Evolutionary conservation across 2,113 vertebrate genomes (phyloP).

Genomic region (Reinhardtius hippoglossoides): DNA sequence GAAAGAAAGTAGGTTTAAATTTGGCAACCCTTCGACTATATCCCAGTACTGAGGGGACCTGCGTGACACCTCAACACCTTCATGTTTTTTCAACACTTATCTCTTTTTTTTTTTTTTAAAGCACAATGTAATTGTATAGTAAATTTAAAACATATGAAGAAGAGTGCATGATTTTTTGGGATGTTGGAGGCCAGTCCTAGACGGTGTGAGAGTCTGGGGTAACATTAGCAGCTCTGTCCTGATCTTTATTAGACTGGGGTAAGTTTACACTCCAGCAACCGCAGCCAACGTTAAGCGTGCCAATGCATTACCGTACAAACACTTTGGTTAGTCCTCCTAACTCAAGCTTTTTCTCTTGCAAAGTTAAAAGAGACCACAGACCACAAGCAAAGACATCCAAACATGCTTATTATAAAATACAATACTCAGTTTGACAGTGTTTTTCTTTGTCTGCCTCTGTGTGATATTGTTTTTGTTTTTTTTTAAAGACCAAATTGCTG

Average conservation of each 20-base stretch:
- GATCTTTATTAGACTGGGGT: neutral
- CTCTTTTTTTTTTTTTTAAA: no score
- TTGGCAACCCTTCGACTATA: no score
- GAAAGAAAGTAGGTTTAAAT: no score
- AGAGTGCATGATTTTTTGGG: no score
- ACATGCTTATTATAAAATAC: neutral
- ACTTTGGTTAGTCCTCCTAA: neutral
- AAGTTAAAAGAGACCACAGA: neutral
- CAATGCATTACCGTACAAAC: neutral
- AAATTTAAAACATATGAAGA: no score
- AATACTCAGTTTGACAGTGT: neutral
- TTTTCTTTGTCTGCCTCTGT: neutral
- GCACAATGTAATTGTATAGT: no score
- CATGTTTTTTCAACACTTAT: no score
- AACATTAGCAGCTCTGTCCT: slow-evolving; percentile 1
- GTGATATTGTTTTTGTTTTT: no score
- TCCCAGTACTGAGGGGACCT: no score
- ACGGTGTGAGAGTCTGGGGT: neutral
- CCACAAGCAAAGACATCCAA: neutral
- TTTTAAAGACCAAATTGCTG: no score
- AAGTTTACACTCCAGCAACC: neutral
- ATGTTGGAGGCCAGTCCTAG: neutral
- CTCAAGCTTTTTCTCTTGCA: neutral
- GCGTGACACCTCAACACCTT: no score
- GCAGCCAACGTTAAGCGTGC: neutral